Percentiles rank a stretch among this genome's conserved stretches.
Evolutionary conservation across 92 coral and sea anemone genomes (phyloP).

Genomic region (Plumapathes pennacea): DNA sequence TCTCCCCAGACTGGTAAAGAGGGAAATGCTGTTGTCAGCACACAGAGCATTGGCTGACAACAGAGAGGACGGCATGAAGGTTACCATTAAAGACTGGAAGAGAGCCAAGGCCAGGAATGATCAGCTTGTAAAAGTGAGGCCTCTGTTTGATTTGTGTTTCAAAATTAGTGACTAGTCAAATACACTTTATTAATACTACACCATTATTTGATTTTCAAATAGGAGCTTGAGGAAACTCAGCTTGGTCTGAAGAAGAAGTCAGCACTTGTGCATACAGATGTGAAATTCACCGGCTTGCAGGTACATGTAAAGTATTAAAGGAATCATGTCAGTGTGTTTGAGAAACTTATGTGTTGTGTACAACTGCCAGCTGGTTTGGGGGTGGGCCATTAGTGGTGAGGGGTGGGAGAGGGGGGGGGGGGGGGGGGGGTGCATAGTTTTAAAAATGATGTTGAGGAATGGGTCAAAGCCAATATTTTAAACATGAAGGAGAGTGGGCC

Average conservation of each 20-base stretch:
- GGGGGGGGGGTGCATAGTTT: no score
- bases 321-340: no score
- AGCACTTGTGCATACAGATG: not conserved
- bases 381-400: no score
- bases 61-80: constrained; percentile 23
- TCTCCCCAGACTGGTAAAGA: constrained; percentile 42
- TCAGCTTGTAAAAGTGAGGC: constrained; percentile 49
- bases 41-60: constrained; percentile 24
- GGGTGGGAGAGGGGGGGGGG: no score
- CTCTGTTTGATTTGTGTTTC: no score
- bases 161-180: no score
- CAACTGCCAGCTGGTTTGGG: no score
- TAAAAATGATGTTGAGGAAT: no score
- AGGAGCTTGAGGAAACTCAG: constrained; percentile 62
- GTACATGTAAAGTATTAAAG: not conserved
- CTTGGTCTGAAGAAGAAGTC: constrained; percentile 38
- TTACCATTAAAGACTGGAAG: constrained; percentile 12
- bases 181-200: no score
- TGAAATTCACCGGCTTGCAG: constrained; percentile 18
- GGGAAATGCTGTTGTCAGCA: constrained; percentile 53
- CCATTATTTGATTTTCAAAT: not conserved
- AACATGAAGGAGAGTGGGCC: no score
- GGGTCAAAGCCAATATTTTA: no score
- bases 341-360: no score
- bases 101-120: constrained; percentile 60